Conservation (phyloP, 2,888 invertebrate genomes). For the Linnaemya tessellans region DNA sequence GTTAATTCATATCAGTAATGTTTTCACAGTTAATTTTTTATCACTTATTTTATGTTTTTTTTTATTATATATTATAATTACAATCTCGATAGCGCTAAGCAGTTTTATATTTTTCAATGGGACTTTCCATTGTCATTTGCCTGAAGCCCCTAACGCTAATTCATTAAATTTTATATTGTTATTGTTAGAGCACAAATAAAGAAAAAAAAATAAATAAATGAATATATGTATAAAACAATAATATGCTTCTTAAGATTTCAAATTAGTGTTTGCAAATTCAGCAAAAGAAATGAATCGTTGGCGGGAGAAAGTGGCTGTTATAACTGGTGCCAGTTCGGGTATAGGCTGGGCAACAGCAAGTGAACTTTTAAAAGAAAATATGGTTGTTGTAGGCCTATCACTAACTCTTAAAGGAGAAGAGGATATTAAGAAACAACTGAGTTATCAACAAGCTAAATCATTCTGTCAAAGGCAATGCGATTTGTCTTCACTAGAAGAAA, state of each 20-base stretch:
- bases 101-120: background rate
- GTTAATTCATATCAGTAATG: too few species aligned
- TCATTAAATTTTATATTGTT: background rate
- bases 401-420: slow-evolving; percentile 67
- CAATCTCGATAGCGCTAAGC: too few species aligned
- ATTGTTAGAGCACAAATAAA: background rate
- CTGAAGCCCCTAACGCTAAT: background rate
- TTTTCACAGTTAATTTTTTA: too few species aligned
- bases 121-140: background rate
- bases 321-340: slow-evolving; percentile 59
- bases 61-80: too few species aligned
- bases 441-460: slow-evolving; percentile 74
- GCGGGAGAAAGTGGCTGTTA: slow-evolving; percentile 48
- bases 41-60: too few species aligned
- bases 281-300: slow-evolving; percentile 56
- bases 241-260: background rate
- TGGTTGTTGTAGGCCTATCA: slow-evolving; percentile 43
- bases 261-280: slow-evolving; percentile 8
- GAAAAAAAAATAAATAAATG: background rate
- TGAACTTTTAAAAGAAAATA: slow-evolving; percentile 34
- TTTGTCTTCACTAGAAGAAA: slow-evolving; percentile 84
- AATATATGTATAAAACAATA: slow-evolving; percentile 7
- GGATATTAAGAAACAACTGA: slow-evolving; percentile 73
- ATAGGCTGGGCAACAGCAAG: slow-evolving; percentile 58
- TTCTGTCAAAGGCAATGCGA: slow-evolving; percentile 84